Evolutionary conservation across 1,140 invertebrate genomes (phyloP).

Genomic region (Drosophila baimaii): DNA sequence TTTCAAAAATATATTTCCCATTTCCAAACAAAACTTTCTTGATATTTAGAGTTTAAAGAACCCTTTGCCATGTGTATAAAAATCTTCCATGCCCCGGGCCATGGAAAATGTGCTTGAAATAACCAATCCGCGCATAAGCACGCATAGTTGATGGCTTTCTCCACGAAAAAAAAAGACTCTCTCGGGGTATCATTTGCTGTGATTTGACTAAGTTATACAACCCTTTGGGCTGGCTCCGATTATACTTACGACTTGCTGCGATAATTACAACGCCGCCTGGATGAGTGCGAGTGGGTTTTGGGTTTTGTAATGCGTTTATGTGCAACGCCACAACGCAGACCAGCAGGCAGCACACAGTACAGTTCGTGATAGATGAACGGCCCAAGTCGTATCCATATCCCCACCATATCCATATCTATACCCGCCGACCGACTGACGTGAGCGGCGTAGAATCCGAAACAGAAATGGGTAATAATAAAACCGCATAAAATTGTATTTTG

Average conservation of each 20-base stretch:
- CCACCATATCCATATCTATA: constrained; percentile 28
- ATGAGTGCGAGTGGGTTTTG: constrained; percentile 11
- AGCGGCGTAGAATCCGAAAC: constrained; percentile 58
- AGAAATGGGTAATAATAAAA: constrained; percentile 53
- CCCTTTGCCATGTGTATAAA: not conserved
- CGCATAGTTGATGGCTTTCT: constrained; percentile 39
- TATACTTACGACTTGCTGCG: constrained; percentile 54
- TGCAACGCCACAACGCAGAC: constrained; percentile 27
- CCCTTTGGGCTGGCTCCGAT: constrained; percentile 36
- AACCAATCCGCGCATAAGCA: not conserved
- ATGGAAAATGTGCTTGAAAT: constrained; percentile 9
- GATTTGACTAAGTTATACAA: constrained; percentile 53
- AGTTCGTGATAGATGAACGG: constrained; percentile 52
- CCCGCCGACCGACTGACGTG: constrained; percentile 58
- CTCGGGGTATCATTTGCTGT: constrained; percentile 6
- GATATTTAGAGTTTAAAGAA: not conserved
- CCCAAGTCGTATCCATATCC: constrained; percentile 40
- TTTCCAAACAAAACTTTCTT: not conserved
- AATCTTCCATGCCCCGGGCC: constrained; percentile 18
- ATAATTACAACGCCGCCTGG: constrained; percentile 45
- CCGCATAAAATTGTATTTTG: constrained; percentile 73
- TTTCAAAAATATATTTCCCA: not conserved
- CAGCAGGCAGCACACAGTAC: no score
- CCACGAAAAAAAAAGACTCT: constrained; percentile 3
- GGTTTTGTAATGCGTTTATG: constrained; percentile 38